Percentiles rank a stretch among this genome's conserved stretches.
These are phyloP conservation scores for Polyommatus iphigenia DNA, from an alignment of 2,888 invertebrate species.

Conservation along the genomic window DNA sequence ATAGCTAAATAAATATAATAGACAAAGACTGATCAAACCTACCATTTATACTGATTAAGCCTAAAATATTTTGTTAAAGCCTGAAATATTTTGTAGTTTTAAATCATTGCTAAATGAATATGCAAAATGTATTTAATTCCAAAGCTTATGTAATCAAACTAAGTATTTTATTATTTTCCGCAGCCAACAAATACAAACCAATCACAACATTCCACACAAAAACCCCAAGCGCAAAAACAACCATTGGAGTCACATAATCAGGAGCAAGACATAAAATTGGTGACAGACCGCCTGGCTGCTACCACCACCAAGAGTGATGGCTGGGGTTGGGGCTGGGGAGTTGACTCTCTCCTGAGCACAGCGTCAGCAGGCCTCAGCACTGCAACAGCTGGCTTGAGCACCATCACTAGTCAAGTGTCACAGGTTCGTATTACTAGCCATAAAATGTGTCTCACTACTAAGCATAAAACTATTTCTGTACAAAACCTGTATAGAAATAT, in stretches of 20 bases:
- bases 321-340: constrained; percentile 88
- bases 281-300: constrained; percentile 57
- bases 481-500: too few species aligned
- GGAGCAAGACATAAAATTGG: constrained; percentile 53
- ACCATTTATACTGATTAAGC: background rate
- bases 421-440: constrained; percentile 52
- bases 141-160: background rate
- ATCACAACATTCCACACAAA: background rate
- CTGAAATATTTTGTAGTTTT: too few species aligned
- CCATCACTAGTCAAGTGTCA: constrained; percentile 89
- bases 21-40: background rate
- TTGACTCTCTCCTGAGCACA: constrained; percentile 86
- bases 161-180: background rate
- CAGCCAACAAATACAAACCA: background rate
- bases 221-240: background rate
- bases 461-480: too few species aligned
- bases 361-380: constrained; percentile 88
- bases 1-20: too few species aligned
- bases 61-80: too few species aligned
- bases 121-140: background rate
- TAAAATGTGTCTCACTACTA: too few species aligned
- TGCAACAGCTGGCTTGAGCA: constrained; percentile 87
- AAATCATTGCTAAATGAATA: background rate
- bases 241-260: constrained; percentile 38
- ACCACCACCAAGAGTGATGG: constrained; percentile 50